phyloP scores from a whole-genome alignment of 2,888 invertebrate species.

The Diaprepes abbreviatus region DNA sequence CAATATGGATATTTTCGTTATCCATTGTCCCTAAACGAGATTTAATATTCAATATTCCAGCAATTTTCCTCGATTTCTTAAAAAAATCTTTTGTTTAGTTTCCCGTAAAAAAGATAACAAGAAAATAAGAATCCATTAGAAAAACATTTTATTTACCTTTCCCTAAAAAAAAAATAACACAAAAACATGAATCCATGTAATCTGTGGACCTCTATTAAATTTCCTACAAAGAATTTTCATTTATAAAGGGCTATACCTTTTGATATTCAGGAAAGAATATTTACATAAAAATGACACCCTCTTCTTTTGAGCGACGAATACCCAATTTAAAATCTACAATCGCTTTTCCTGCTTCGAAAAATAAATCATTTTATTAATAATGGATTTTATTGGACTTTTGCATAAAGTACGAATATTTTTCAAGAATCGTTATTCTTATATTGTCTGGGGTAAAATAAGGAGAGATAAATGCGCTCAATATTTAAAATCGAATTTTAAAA shows the following conservation, averaged over 20 bases:
- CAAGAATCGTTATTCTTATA: background rate
- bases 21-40: no score
- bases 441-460: conserved; percentile 2
- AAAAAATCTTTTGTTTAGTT: no score
- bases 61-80: no score
- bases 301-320: conserved; percentile 4
- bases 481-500: no score
- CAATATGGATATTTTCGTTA: no score
- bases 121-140: no score
- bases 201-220: background rate
- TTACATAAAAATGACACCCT: conserved; percentile 22
- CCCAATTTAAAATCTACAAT: conserved; percentile 19
- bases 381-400: conserved; percentile 11
- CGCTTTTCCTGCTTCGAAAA: conserved; percentile 4
- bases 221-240: conserved; percentile 11
- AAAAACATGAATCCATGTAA: background rate
- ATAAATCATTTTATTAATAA: conserved; percentile 20
- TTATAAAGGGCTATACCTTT: conserved; percentile 6
- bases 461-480: background rate
- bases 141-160: background rate
- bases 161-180: background rate
- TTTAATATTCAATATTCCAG: no score
- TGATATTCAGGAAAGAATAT: conserved; percentile 13
- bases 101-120: no score
- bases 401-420: conserved; percentile 18